A percentile compares a stretch with the other conserved stretches of the same genome.
Conservation (phyloP, 64 coral and sea anemone species). For the Pocillopora verrucosa region DNA sequence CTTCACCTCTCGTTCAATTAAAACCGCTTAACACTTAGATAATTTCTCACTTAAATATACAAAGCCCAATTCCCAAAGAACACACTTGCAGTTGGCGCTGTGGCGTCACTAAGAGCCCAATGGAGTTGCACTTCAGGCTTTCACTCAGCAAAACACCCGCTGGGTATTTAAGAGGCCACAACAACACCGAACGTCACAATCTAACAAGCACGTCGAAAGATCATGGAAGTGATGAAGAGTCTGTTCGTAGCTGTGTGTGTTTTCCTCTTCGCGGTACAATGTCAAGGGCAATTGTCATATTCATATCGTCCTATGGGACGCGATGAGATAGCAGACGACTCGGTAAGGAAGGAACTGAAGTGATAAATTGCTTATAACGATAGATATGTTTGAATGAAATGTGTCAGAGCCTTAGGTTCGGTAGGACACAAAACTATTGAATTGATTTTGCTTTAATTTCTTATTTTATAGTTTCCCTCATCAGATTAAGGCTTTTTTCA, state of each 20-base stretch:
- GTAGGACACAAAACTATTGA: not conserved
- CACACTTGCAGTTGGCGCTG: not conserved
- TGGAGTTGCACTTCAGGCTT: not conserved
- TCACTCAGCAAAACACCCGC: not conserved
- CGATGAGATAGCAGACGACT: not conserved
- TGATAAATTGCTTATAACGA: not conserved
- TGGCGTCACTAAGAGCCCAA: slow-evolving; percentile 6
- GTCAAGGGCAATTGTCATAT: slow-evolving; percentile 14
- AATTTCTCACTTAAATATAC: not conserved
- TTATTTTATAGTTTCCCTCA: too few species aligned
- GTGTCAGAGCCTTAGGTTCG: not conserved
- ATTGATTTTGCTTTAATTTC: too few species aligned
- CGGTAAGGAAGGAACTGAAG: not conserved
- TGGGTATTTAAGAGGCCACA: slow-evolving; percentile 10
- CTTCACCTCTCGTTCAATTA: not conserved
- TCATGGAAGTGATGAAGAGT: slow-evolving; percentile 10
- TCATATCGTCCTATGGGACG: not conserved
- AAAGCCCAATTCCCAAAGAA: not conserved
- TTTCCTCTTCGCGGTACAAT: slow-evolving; percentile 2
- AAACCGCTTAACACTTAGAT: too few species aligned
- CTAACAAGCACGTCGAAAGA: not conserved
- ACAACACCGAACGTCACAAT: not conserved
- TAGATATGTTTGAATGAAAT: not conserved
- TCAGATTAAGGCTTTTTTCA: too few species aligned
- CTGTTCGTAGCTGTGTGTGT: not conserved